phyloP scores from a whole-genome alignment of 2,797 vertebrate genomes.

The Allenopithecus nigroviridis region DNA sequence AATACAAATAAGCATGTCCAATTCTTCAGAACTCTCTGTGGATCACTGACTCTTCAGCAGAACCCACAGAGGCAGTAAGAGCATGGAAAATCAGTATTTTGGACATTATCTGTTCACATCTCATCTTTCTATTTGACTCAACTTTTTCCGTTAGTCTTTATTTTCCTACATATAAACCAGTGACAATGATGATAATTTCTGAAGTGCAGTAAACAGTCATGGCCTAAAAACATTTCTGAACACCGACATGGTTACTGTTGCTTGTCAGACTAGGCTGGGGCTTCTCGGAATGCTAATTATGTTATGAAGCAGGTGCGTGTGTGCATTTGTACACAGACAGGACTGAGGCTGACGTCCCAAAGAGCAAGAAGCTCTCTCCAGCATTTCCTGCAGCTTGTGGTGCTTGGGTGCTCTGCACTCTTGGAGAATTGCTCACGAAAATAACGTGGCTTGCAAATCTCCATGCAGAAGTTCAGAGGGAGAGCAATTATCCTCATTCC shows the following conservation, averaged over 20 bases:
- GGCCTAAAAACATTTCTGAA: background rate
- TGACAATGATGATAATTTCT: background rate
- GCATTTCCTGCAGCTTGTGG: background rate
- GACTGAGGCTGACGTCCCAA: background rate
- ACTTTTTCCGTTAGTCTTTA: background rate
- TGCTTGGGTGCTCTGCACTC: background rate
- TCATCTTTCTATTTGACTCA: background rate
- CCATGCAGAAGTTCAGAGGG: background rate
- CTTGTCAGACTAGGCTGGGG: background rate
- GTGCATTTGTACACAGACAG: background rate
- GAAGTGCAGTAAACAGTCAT: background rate
- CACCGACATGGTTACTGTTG: background rate
- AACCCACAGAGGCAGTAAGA: background rate
- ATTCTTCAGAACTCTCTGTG: background rate
- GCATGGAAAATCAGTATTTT: background rate
- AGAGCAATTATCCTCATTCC: background rate
- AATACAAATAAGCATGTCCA: background rate
- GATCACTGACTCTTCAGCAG: background rate
- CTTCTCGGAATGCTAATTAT: background rate
- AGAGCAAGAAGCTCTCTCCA: background rate
- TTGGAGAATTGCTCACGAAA: background rate
- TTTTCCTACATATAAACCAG: background rate
- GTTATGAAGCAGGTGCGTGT: background rate
- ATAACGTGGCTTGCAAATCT: background rate
- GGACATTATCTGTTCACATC: background rate